Conservation (phyloP, 2,888 invertebrate species). For the Monoplex corrugatus region DNA sequence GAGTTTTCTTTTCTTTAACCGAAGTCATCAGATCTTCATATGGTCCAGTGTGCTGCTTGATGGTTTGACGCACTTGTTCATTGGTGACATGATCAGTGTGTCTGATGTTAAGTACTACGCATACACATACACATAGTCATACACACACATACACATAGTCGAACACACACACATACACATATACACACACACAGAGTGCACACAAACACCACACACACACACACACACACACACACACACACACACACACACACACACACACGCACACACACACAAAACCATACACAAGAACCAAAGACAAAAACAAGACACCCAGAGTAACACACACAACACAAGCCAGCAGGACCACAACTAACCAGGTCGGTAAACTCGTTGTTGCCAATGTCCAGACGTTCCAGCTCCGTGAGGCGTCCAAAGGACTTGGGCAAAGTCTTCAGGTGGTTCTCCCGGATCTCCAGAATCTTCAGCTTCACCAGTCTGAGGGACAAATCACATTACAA, state of each 20-base stretch:
- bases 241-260: not conserved
- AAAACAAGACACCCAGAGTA: no score
- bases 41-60: no score
- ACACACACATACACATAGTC: no score
- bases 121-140: no score
- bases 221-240: constrained; percentile 21
- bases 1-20: no score
- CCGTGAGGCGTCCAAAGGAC: constrained; percentile 91
- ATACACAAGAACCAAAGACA: no score
- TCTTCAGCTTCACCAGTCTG: constrained; percentile 90
- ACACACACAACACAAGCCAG: not conserved
- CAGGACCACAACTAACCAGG: constrained; percentile 85
- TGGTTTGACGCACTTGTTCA: no score
- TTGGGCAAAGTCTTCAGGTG: constrained; percentile 94
- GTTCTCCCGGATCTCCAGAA: constrained; percentile 95
- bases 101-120: no score
- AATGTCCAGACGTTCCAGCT: constrained; percentile 92
- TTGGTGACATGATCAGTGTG: no score
- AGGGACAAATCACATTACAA: constrained; percentile 41
- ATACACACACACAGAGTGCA: not conserved
- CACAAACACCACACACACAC: constrained; percentile 4
- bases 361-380: constrained; percentile 94
- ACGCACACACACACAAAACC: no score
- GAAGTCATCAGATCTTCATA: no score
- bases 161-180: not conserved